Percentiles rank a stretch among this genome's conserved stretches.
Evolutionary conservation across 2,113 vertebrate genomes (phyloP).

Genomic region (Corapipo altera): DNA sequence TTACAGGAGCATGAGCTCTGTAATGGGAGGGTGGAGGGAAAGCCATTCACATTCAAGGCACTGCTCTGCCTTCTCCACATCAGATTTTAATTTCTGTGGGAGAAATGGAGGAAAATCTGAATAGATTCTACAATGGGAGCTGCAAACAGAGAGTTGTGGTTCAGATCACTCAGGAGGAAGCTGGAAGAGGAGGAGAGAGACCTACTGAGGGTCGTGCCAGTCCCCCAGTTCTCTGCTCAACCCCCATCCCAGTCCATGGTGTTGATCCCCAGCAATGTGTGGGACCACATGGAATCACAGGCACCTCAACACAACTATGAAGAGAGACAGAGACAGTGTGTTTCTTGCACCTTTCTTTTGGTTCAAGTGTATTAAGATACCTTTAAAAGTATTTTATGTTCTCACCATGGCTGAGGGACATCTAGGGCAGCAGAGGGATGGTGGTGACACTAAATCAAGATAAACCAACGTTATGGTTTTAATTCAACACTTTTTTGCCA

Average conservation of each 20-base stretch:
- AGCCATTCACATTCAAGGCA: not conserved
- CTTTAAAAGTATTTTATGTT: not conserved
- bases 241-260: not conserved
- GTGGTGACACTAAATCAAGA: not conserved
- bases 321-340: rapidly evolving
- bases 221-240: not conserved
- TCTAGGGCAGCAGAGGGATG: not conserved
- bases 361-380: not conserved
- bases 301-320: rapidly evolving
- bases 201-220: not conserved
- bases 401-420: not conserved
- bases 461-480: not conserved
- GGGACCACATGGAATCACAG: not conserved
- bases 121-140: not conserved
- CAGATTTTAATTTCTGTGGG: not conserved
- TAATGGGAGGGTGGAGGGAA: not conserved
- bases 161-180: not conserved
- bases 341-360: not conserved
- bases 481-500: not conserved
- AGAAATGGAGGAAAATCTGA: not conserved
- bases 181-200: not conserved
- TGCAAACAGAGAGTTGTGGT: not conserved
- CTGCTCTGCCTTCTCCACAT: not conserved
- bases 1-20: not conserved
- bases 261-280: not conserved